A percentile compares a stretch with the other conserved stretches of the same genome.
phyloP scores from a whole-genome alignment of 2,888 invertebrate species.

The Drosophila putrida region DNA sequence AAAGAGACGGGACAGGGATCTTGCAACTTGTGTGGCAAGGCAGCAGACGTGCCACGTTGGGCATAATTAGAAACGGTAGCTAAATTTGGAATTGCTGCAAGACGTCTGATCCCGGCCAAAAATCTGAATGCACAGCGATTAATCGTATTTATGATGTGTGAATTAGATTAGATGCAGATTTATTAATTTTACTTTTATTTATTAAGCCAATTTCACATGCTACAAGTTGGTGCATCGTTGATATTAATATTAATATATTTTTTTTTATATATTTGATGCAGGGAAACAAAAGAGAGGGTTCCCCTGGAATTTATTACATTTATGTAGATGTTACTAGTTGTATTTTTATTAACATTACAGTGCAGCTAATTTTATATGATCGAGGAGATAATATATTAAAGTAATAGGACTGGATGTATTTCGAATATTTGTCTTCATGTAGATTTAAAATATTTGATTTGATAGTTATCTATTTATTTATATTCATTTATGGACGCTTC shows the following conservation, averaged over 20 bases:
- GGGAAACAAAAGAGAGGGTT: not conserved
- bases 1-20: not conserved
- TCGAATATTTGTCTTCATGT: too few relatives aligned
- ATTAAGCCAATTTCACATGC: not conserved
- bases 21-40: slow-evolving; percentile 70
- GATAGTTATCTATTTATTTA: not conserved
- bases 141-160: slow-evolving; percentile 50
- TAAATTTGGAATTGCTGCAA: slow-evolving; percentile 62
- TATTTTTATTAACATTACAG: too few relatives aligned
- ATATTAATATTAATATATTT: too few relatives aligned
- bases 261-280: too few relatives aligned
- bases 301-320: not conserved
- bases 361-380: too few relatives aligned
- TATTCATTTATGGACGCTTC: not conserved
- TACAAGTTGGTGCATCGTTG: too few relatives aligned
- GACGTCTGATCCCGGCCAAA: slow-evolving; percentile 24
- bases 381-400: too few relatives aligned
- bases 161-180: slow-evolving; percentile 28
- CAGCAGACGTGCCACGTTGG: slow-evolving; percentile 48
- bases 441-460: too few relatives aligned
- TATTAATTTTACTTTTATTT: slow-evolving; percentile 11
- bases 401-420: too few relatives aligned
- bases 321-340: not conserved
- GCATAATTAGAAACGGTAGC: slow-evolving; percentile 69
- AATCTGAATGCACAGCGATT: slow-evolving; percentile 27